A percentile compares a stretch with the other conserved stretches of the same genome.
Conservation (phyloP, 2,797 vertebrate species). For the Geotrypetes seraphini region DNA sequence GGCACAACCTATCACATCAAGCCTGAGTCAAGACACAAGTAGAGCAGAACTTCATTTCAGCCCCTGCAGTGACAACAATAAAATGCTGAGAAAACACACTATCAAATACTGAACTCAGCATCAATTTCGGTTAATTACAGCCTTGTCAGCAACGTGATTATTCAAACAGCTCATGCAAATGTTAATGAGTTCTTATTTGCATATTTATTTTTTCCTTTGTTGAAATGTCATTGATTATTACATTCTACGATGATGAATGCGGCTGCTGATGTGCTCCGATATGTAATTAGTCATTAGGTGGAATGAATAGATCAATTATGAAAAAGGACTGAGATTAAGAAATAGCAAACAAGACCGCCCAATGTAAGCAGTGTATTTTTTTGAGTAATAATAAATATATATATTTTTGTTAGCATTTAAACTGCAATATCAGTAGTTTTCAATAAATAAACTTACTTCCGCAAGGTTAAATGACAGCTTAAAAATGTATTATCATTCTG, state of each 20-base stretch:
- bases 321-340: constrained; percentile 80
- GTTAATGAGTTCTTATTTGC: constrained; percentile 99
- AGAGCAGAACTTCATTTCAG: constrained; percentile 67
- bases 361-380: constrained; percentile 52
- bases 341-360: constrained; percentile 78
- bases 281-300: constrained; percentile 99
- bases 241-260: constrained; percentile 98
- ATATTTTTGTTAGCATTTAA: constrained; percentile 61
- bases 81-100: constrained; percentile 71
- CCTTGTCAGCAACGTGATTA: constrained; percentile 96
- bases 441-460: constrained; percentile 58
- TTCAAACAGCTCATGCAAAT: constrained; percentile 98
- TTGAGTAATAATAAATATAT: constrained; percentile 51
- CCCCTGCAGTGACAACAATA: constrained; percentile 67
- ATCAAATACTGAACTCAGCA: constrained; percentile 85
- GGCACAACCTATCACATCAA: constrained; percentile 52
- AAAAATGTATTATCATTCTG: constrained; percentile 38
- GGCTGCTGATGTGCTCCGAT: constrained; percentile 93
- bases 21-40: constrained; percentile 58
- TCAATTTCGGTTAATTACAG: constrained; percentile 95
- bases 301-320: constrained; percentile 99
- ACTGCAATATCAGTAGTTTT: constrained; percentile 60
- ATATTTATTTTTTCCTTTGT: constrained; percentile 99
- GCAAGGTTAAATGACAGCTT: constrained; percentile 48
- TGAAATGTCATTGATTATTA: constrained; percentile 99